Conservation (phyloP, 2,113 vertebrate species). For the Perccottus glenii region DNA sequence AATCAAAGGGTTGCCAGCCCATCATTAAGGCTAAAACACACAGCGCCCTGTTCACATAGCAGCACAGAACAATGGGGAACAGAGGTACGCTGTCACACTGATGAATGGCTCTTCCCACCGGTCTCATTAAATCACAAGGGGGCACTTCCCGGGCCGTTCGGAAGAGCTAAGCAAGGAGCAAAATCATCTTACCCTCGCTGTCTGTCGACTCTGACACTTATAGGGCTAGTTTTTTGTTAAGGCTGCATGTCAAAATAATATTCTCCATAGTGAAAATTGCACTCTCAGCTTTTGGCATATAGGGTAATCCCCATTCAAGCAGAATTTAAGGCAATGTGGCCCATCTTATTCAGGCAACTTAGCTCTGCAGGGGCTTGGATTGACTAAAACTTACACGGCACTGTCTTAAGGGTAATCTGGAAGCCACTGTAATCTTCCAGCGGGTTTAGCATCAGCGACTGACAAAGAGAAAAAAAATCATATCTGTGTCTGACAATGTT, state of each 20-base stretch:
- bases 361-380: constrained; percentile 25
- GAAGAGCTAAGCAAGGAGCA: constrained; percentile 52
- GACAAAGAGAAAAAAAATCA: constrained; percentile 28
- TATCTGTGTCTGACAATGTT: constrained; percentile 23
- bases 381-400: constrained; percentile 33
- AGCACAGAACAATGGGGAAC: constrained; percentile 70
- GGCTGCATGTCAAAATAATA: constrained; percentile 50
- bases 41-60: constrained; percentile 51
- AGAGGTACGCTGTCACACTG: constrained; percentile 70
- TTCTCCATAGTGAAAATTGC: constrained; percentile 17
- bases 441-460: constrained; percentile 40
- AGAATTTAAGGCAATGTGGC: constrained; percentile 37
- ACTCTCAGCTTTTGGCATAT: constrained; percentile 42
- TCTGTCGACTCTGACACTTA: constrained; percentile 51
- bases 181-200: constrained; percentile 29
- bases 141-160: constrained; percentile 57
- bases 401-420: constrained; percentile 53
- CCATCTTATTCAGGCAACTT: constrained; percentile 48
- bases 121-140: constrained; percentile 75
- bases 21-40: constrained; percentile 70
- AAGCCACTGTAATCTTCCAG: constrained; percentile 40
- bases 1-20: constrained; percentile 67
- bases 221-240: constrained; percentile 16
- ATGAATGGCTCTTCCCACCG: constrained; percentile 72
- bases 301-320: constrained; percentile 52